Evolutionary conservation across 2,113 vertebrate genomes (phyloP).

Genomic region (Calidris pygmaea): DNA sequence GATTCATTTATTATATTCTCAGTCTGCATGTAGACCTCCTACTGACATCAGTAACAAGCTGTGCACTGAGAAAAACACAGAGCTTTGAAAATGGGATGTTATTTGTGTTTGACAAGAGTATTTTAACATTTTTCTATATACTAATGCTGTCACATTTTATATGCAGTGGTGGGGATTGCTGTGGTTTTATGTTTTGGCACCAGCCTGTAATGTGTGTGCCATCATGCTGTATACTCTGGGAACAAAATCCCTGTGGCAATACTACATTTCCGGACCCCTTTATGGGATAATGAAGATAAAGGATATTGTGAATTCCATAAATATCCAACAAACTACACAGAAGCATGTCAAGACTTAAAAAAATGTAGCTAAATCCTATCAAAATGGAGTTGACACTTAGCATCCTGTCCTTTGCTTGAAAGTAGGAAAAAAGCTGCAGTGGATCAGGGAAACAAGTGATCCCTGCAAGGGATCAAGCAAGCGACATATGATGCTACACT

Average conservation of each 20-base stretch:
- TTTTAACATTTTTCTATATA: background rate
- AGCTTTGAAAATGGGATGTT: conserved; percentile 36
- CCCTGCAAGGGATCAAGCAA: background rate
- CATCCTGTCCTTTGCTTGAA: background rate
- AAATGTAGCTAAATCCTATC: background rate
- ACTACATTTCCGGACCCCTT: background rate
- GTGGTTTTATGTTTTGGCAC: conserved; percentile 22
- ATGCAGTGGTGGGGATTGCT: background rate
- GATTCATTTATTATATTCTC: conserved; percentile 43
- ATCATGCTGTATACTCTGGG: background rate
- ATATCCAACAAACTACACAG: background rate
- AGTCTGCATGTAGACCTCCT: background rate
- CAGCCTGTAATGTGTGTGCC: background rate
- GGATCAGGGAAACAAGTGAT: background rate
- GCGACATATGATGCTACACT: background rate
- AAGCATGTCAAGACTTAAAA: background rate
- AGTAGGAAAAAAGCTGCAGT: background rate
- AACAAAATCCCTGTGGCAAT: background rate
- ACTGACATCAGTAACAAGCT: conserved; percentile 13
- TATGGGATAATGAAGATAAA: conserved; percentile 1
- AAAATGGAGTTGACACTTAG: background rate
- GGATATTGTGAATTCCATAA: background rate
- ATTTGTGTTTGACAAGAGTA: conserved; percentile 17
- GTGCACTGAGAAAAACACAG: conserved; percentile 7
- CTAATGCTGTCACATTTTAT: conserved; percentile 36